Evolutionary conservation across 2,888 invertebrate genomes (phyloP).

Genomic region (Acheta domesticus): DNA sequence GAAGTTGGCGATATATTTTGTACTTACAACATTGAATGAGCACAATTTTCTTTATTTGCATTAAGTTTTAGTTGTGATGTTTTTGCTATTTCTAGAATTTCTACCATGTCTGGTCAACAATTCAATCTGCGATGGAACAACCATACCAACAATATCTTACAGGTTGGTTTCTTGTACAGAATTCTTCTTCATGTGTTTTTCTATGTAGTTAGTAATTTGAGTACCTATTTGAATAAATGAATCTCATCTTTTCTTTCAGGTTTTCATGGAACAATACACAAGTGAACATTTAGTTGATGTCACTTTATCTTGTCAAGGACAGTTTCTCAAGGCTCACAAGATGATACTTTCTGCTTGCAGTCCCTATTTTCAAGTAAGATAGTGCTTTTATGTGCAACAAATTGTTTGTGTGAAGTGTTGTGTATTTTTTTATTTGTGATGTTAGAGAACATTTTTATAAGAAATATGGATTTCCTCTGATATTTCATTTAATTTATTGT

Average conservation of each 20-base stretch:
- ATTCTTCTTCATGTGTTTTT: slow-evolving; percentile 21
- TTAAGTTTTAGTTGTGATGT: too few relatives aligned
- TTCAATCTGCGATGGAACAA: slow-evolving; percentile 54
- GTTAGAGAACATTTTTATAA: neutral
- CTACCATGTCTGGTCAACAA: slow-evolving; percentile 42
- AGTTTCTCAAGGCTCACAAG: slow-evolving; percentile 52
- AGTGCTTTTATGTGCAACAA: neutral
- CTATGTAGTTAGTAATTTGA: neutral
- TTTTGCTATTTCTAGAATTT: too few relatives aligned
- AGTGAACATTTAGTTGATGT: slow-evolving; percentile 51
- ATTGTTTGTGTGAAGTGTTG: too few relatives aligned
- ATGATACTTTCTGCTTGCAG: slow-evolving; percentile 54
- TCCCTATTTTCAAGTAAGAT: slow-evolving; percentile 49
- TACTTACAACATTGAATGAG: too few relatives aligned
- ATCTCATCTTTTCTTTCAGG: slow-evolving; percentile 39
- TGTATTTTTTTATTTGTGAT: too few relatives aligned
- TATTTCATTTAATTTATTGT: neutral
- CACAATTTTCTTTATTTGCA: too few relatives aligned
- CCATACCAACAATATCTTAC: slow-evolving; percentile 50
- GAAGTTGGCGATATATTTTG: too few relatives aligned
- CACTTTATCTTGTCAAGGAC: slow-evolving; percentile 51
- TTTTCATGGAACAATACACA: slow-evolving; percentile 49
- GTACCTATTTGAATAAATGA: too few relatives aligned
- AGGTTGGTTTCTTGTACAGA: slow-evolving; percentile 40
- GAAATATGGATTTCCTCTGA: neutral